phyloP scores from a whole-genome alignment of 1,140 invertebrate species.

The Brachionus rubens region DNA sequence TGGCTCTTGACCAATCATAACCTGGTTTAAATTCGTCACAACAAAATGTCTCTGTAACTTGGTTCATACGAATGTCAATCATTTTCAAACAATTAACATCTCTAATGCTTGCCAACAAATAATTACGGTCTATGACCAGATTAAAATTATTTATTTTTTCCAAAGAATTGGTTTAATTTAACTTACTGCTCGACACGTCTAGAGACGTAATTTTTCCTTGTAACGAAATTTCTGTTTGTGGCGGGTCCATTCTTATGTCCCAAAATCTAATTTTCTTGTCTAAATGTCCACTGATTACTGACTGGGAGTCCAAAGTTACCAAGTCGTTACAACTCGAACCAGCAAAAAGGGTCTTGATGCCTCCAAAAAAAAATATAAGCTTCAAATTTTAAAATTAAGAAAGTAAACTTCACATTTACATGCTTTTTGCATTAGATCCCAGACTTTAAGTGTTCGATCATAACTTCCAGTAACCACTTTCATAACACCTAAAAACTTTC shows the following conservation, averaged over 20 bases:
- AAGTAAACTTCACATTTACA: constrained; percentile 69
- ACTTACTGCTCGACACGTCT: constrained; percentile 78
- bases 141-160: neutral
- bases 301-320: constrained; percentile 79
- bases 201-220: constrained; percentile 91
- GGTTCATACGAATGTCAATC: constrained; percentile 87
- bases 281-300: constrained; percentile 91
- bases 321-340: constrained; percentile 93
- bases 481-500: constrained; percentile 55
- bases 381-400: constrained; percentile 6
- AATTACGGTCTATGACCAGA: constrained; percentile 72
- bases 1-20: constrained; percentile 85
- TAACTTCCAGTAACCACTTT: constrained; percentile 76
- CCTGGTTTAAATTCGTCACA: constrained; percentile 89
- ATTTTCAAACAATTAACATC: constrained; percentile 85
- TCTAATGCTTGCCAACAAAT: constrained; percentile 81
- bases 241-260: constrained; percentile 71
- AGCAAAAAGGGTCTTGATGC: constrained; percentile 91
- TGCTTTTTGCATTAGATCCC: constrained; percentile 85
- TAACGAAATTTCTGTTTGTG: constrained; percentile 74
- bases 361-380: constrained; percentile 62
- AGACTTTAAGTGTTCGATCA: constrained; percentile 92
- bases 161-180: neutral
- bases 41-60: constrained; percentile 80
- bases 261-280: constrained; percentile 94